Evolutionary conservation across 1,140 invertebrate genomes (phyloP), one percentile per base, ranked within the genome.

Genomic region (Saccostrea cuccullata): DNA sequence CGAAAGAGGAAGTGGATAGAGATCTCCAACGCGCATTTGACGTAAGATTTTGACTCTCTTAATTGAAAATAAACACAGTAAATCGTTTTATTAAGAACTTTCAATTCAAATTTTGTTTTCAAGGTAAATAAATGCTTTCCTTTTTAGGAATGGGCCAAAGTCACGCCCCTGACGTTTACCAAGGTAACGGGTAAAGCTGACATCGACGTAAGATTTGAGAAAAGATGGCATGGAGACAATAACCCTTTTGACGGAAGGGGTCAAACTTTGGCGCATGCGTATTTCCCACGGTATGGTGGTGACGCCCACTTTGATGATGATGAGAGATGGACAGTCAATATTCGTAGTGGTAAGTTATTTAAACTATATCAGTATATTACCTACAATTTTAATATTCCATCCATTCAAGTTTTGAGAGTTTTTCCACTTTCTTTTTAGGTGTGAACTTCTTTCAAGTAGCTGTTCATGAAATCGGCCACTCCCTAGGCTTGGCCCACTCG

Each of bases 251-350:
- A 95, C 90, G 94, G 94, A n/a, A 85, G 89, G 82, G 93, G 93
- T 12, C 93, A 92, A 83, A 94, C 93, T 2, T 88, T 95, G 13
- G 95, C 95, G 6, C 95, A 95, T 90, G 94, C 95, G 12, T 95
- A 93, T 87, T 95, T 94, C 88, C 95, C 95, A 11, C 91, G 98
- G 6, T 99, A 98, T 93, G 98, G 98, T 15, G 96, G 92, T 97
- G 98, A 95, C 86, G 96, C 96, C 2, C 95, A 96, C 90, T 94
- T 94, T 91, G 94, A 95, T 58, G 92, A 94, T 30, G 93, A 94
- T 82, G 94, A 95, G 89, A 90, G 89, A 9, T 95, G 95, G 95
- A 94, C 93, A 1, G 88, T 93, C 3, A 90, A 90, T 30, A 30
- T 91, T n/a, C 70, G 89, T 2, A 89, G 91, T 30, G 93, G 93